phyloP scores from a whole-genome alignment of 2,113 vertebrate species.

The Anolis sagrei region DNA sequence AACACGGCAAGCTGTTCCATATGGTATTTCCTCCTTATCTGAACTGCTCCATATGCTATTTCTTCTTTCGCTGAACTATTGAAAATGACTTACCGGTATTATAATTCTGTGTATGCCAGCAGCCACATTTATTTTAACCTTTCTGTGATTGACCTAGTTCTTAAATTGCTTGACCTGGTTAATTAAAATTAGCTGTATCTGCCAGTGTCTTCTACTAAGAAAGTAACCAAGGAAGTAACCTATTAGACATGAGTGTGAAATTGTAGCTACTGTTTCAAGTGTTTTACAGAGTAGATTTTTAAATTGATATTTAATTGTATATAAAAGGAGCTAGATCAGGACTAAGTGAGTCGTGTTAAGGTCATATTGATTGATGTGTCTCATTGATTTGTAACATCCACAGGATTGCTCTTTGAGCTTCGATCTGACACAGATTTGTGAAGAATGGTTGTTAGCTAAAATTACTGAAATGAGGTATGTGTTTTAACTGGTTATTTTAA shows the following conservation, averaged over 20 bases:
- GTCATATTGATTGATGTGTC: background rate
- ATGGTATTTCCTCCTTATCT: background rate
- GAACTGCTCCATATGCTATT: too few relatives aligned
- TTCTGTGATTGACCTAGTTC: background rate
- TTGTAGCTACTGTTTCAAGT: background rate
- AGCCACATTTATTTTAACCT: conserved; percentile 17
- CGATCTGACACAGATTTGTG: background rate
- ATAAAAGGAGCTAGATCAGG: background rate
- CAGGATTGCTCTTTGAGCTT: background rate
- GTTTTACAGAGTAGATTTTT: background rate
- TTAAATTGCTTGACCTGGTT: conserved; percentile 3
- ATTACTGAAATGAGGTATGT: background rate
- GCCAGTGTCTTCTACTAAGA: background rate
- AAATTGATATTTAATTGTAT: background rate
- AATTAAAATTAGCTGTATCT: background rate
- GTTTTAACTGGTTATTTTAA: background rate
- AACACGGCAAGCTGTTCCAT: background rate
- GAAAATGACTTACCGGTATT: background rate
- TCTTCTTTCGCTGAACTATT: background rate
- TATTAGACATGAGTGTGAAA: background rate
- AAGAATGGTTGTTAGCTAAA: background rate
- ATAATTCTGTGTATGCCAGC: background rate
- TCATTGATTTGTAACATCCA: background rate
- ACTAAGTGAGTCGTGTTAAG: background rate
- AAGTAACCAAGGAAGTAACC: background rate